Conservation (phyloP, 2,888 invertebrate species). For the Tachina grossa region DNA sequence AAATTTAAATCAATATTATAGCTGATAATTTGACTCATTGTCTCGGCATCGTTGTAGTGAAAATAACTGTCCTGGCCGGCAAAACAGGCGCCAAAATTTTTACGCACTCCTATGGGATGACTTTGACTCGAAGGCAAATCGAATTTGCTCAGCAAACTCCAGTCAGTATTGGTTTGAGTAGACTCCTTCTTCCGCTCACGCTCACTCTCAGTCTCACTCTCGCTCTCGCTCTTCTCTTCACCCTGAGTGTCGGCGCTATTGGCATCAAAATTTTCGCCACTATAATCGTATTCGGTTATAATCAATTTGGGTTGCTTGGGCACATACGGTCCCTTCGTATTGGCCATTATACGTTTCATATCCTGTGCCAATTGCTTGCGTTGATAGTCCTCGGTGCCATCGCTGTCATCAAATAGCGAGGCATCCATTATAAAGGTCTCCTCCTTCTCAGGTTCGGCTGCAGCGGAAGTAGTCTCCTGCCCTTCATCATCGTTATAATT, state of each 20-base stretch:
- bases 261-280: slow-evolving; percentile 46
- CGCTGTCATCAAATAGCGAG: slow-evolving; percentile 76
- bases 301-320: slow-evolving; percentile 68
- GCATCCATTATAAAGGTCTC: slow-evolving; percentile 76
- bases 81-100: slow-evolving; percentile 87
- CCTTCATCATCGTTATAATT: slow-evolving; percentile 21
- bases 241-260: slow-evolving; percentile 14
- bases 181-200: slow-evolving; percentile 63
- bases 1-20: slow-evolving; percentile 94
- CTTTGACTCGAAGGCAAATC: slow-evolving; percentile 78
- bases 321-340: slow-evolving; percentile 75
- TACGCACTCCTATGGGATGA: slow-evolving; percentile 78
- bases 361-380: slow-evolving; percentile 81
- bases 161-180: slow-evolving; percentile 78
- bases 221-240: neutral
- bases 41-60: slow-evolving; percentile 93
- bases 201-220: neutral
- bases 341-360: slow-evolving; percentile 82
- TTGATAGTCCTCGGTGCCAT: slow-evolving; percentile 79
- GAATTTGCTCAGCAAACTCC: slow-evolving; percentile 79
- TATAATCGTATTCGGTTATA: slow-evolving; percentile 69
- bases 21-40: slow-evolving; percentile 92
- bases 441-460: slow-evolving; percentile 68
- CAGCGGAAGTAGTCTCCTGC: slow-evolving; percentile 15
- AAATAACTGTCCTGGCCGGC: slow-evolving; percentile 93